Evolutionary conservation across 2,797 vertebrate species (phyloP).

Genomic region (Anguilla pacifica): DNA sequence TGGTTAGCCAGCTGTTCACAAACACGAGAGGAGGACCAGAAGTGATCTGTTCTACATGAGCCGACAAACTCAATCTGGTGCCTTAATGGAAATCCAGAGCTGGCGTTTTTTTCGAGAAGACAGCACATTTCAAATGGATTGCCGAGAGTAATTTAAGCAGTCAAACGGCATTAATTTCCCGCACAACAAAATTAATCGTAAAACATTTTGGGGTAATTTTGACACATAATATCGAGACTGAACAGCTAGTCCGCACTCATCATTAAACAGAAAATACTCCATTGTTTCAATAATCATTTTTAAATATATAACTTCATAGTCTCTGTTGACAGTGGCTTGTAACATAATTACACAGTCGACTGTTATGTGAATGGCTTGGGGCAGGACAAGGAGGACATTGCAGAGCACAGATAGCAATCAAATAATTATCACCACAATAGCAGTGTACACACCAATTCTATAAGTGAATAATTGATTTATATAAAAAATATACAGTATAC

Average conservation of each 20-base stretch:
- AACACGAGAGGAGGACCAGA: conserved; percentile 44
- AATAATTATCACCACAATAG: background rate
- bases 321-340: background rate
- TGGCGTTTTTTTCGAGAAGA: background rate
- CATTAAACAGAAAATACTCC: background rate
- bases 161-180: background rate
- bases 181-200: background rate
- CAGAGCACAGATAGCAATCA: background rate
- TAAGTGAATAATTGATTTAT: background rate
- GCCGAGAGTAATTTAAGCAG: background rate
- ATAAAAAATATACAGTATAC: background rate
- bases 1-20: conserved; percentile 54
- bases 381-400: background rate
- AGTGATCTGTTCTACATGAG: conserved; percentile 54
- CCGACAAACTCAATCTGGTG: background rate
- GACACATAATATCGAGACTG: background rate
- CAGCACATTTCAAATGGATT: background rate
- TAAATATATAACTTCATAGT: background rate
- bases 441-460: background rate
- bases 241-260: background rate
- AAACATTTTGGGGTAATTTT: background rate
- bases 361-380: background rate
- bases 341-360: background rate
- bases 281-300: background rate
- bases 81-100: background rate